Conservation (phyloP, 1,140 invertebrate species). For the Neodiprion pinetum region DNA sequence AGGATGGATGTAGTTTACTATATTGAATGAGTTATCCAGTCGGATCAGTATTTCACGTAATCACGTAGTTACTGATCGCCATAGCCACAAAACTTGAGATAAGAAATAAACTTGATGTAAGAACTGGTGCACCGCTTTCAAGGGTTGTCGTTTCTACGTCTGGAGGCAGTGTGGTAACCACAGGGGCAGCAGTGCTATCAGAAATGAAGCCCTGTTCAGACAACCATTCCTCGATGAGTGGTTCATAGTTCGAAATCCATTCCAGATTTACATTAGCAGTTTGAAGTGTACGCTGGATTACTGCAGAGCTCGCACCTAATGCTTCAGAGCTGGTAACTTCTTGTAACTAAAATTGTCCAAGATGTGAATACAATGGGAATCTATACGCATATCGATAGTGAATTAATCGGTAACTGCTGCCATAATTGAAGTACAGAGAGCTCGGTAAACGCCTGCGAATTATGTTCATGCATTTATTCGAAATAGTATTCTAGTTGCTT, state of each 20-base stretch:
- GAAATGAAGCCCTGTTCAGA: neutral
- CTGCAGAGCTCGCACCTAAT: slow-evolving; percentile 22
- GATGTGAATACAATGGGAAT: neutral
- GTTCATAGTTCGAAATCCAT: slow-evolving; percentile 34
- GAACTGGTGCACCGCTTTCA: neutral
- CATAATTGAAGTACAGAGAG: too few species aligned
- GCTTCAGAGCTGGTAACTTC: neutral
- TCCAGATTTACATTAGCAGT: slow-evolving; percentile 25
- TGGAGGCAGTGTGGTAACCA: neutral
- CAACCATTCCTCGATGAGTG: slow-evolving; percentile 25
- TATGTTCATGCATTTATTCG: too few species aligned
- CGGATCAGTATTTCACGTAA: neutral
- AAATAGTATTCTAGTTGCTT: neutral
- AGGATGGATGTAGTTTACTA: neutral
- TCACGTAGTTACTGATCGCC: neutral
- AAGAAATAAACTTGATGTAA: neutral
- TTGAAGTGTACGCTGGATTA: slow-evolving; percentile 25
- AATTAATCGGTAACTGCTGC: too few species aligned
- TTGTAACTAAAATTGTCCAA: slow-evolving; percentile 3
- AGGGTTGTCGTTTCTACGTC: neutral
- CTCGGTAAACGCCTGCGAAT: too few species aligned
- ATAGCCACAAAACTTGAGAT: neutral
- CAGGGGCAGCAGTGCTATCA: neutral
- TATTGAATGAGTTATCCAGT: neutral
- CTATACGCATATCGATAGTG: neutral